These are phyloP conservation scores for Gambusia yucatana DNA, from an alignment of 2,797 vertebrate species.

Conservation along the genomic window DNA sequence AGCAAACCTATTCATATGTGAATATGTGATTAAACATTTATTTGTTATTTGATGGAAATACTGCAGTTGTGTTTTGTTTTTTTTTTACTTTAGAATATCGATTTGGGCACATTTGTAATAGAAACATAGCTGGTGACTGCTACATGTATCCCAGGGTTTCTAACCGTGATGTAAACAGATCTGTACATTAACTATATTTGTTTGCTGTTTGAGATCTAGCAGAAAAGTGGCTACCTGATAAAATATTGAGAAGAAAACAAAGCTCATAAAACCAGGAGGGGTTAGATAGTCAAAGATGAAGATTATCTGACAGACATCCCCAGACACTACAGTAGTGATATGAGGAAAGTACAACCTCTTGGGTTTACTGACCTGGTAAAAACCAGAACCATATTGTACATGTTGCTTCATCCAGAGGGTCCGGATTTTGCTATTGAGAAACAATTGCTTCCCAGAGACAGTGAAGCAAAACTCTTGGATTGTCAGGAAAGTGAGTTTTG, in stretches of 20 bases:
- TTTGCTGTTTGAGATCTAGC: not conserved
- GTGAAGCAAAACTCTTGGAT: constrained; percentile 5
- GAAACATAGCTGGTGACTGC: not conserved
- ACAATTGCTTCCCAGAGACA: not conserved
- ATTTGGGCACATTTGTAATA: no score
- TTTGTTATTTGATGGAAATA: no score
- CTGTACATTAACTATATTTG: not conserved
- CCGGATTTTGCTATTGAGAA: no score
- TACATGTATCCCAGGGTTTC: not conserved
- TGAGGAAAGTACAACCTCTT: not conserved
- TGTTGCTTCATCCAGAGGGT: no score
- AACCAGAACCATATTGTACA: no score
- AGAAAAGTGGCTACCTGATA: not conserved
- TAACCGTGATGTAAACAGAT: not conserved
- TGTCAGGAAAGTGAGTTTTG: constrained; percentile 11
- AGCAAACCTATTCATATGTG: no score
- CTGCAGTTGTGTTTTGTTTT: no score
- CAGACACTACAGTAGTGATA: not conserved
- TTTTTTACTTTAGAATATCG: no score
- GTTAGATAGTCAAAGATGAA: not conserved
- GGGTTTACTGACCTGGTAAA: no score
- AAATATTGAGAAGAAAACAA: not conserved
- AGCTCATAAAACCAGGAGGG: not conserved
- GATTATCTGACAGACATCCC: not conserved
- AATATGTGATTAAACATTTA: no score